Percentiles rank a stretch among this genome's conserved stretches.
These are phyloP conservation scores for Protobothrops mucrosquamatus DNA, from an alignment of 2,113 vertebrate genomes.

Conservation along the genomic window DNA sequence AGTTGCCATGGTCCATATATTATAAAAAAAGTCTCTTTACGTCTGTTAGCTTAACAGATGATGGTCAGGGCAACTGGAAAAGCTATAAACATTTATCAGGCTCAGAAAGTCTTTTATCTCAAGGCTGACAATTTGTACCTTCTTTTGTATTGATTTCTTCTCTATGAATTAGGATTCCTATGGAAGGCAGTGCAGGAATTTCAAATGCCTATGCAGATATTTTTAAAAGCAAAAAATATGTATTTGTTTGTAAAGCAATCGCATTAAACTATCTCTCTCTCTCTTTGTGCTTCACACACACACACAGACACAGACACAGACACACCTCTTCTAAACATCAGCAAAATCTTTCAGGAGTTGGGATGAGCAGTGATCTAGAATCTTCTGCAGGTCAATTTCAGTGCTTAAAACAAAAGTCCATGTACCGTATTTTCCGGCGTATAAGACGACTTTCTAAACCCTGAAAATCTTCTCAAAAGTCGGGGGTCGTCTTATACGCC, in stretches of 20 bases:
- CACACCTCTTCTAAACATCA: background rate
- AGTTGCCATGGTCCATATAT: background rate
- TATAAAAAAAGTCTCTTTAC: background rate
- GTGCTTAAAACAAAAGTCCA: background rate
- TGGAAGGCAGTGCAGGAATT: background rate
- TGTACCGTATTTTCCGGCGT: no score
- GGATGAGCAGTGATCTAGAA: background rate
- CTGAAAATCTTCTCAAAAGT: no score
- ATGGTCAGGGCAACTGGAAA: constrained; percentile 2
- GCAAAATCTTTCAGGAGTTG: background rate
- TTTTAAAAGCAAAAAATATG: background rate
- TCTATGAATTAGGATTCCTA: background rate
- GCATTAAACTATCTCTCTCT: background rate
- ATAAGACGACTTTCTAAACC: no score
- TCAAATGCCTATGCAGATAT: background rate
- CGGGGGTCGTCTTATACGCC: no score
- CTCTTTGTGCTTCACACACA: background rate
- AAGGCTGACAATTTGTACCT: background rate
- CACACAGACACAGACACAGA: background rate
- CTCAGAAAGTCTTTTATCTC: background rate
- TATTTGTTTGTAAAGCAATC: background rate
- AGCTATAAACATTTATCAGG: background rate
- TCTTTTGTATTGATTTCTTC: background rate
- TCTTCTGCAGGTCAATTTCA: background rate
- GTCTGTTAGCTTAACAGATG: background rate